Base-by-base conservation (phyloP, 2,797 vertebrate species). In the Petrocephalus schoutedeni region DNA sequence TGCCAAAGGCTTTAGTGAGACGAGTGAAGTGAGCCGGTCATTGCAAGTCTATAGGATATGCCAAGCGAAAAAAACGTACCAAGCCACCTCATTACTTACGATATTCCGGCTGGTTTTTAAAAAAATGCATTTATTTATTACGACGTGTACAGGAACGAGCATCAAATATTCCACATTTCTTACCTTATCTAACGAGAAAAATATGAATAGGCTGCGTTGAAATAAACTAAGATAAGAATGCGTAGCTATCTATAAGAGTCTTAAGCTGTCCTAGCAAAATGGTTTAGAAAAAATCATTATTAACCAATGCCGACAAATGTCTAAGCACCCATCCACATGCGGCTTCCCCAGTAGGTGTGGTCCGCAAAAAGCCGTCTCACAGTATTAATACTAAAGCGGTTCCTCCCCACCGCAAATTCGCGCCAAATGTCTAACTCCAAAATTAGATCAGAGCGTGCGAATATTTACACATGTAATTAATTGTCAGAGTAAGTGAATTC, bases 291-390 rank as follows among this genome's bases (percentile, higher is more conserved):
- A 59, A 87, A 54, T 19, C 53, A 36, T 61, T 67, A n/a, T 12
- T 56, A 53, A 41, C 5, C 85, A 21, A 54, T 58, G 32, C 19
- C 28, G 28, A 36, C 28, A 16, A n/a, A 41, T 41, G n/a, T 10
- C 23, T 59, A 86, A 6, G 28, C 56, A 59, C 1, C 32, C 85
- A 32, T 58, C 3, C 54, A 14, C 85, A 54, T 10, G 85, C 56
- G 1, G 36, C 80, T 84, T 51, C 56, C 23, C 28, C 92, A 87
- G 95, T 95, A 67, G 95, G 95, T 96, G 95, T 95, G 95, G 95
- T 91, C 64, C 89, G 0, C n/a, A 45, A 1, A 64, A 71, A 21
- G 41, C 41, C 53, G 84, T 49, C 88, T 59, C 41, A 2, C 58
- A 58, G 87, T 86, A 86, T 93, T 93, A 92, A 56, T 0, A 7